Conservation (phyloP, 2,113 vertebrate genomes). For the rabbit (Oryctolagus cuniculus) region DNA sequence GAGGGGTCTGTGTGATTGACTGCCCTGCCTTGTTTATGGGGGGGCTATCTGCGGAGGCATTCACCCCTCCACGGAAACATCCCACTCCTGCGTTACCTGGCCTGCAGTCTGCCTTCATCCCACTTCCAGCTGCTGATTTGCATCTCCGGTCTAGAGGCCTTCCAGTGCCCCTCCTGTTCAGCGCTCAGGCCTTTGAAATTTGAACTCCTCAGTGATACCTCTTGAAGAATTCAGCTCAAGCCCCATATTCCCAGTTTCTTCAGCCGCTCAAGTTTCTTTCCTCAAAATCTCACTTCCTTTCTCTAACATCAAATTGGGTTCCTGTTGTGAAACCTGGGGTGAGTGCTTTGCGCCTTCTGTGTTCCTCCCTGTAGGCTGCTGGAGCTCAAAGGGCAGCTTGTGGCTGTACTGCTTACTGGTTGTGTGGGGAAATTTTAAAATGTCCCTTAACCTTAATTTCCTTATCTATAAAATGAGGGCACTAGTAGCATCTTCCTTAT, state of each 20-base stretch:
- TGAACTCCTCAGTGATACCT: not conserved
- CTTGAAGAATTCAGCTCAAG: not conserved
- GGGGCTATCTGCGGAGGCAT: no score
- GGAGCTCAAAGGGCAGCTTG: not conserved
- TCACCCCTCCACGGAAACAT: not conserved
- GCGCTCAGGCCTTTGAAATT: not conserved
- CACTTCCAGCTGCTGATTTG: not conserved
- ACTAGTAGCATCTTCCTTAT: not conserved
- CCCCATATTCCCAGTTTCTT: not conserved
- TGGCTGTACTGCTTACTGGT: not conserved
- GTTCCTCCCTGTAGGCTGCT: no score
- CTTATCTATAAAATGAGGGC: not conserved
- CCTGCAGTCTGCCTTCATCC: not conserved
- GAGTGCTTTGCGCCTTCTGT: not conserved
- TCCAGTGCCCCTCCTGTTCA: not conserved
- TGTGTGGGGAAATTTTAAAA: not conserved
- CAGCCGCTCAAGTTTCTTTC: not conserved
- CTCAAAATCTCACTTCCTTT: not conserved
- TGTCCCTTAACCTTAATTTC: not conserved
- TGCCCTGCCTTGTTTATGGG: no score
- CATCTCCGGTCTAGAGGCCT: not conserved
- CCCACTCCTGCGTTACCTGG: not conserved
- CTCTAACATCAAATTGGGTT: not conserved
- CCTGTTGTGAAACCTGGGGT: not conserved
- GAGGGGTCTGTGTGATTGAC: no score